Conservation (phyloP, 2,113 vertebrate genomes). For the Dunckerocampus dactyliophorus region DNA sequence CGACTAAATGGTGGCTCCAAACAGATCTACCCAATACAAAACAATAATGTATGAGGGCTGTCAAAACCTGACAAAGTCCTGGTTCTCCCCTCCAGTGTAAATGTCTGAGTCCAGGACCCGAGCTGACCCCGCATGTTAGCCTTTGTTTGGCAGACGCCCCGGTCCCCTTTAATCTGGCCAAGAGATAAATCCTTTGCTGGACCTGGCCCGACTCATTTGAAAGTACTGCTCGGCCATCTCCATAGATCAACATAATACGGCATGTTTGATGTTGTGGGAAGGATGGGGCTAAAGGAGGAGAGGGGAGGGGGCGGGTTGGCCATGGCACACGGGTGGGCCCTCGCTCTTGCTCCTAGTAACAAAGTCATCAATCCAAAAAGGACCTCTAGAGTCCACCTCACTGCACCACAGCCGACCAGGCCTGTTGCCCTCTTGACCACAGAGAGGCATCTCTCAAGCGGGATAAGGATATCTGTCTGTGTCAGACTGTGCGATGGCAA, state of each 20-base stretch:
- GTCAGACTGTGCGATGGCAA: constrained; percentile 18
- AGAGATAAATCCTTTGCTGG: constrained; percentile 76
- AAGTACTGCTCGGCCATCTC: constrained; percentile 64
- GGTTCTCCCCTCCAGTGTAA: constrained; percentile 39
- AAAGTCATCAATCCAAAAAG: constrained; percentile 62
- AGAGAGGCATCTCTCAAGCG: constrained; percentile 40
- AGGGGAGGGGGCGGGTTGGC: not conserved
- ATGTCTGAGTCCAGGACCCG: constrained; percentile 56
- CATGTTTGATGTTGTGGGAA: constrained; percentile 67
- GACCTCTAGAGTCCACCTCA: constrained; percentile 24
- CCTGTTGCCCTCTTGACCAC: constrained; percentile 59
- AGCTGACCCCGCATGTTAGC: constrained; percentile 62
- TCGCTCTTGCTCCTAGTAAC: constrained; percentile 37
- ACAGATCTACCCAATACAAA: not conserved
- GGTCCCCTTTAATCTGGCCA: constrained; percentile 74
- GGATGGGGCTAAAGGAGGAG: not conserved
- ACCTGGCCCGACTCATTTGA: constrained; percentile 68
- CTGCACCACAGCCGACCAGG: constrained; percentile 23
- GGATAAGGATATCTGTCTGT: constrained; percentile 42
- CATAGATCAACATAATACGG: constrained; percentile 73
- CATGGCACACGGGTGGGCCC: constrained; percentile 59
- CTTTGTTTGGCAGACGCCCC: constrained; percentile 73
- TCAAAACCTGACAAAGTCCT: constrained; percentile 15
- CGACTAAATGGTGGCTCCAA: not conserved
- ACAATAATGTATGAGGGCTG: not conserved